These are phyloP conservation scores for Antrozous pallidus DNA, from an alignment of 2,797 vertebrate genomes.

Conservation along the genomic window DNA sequence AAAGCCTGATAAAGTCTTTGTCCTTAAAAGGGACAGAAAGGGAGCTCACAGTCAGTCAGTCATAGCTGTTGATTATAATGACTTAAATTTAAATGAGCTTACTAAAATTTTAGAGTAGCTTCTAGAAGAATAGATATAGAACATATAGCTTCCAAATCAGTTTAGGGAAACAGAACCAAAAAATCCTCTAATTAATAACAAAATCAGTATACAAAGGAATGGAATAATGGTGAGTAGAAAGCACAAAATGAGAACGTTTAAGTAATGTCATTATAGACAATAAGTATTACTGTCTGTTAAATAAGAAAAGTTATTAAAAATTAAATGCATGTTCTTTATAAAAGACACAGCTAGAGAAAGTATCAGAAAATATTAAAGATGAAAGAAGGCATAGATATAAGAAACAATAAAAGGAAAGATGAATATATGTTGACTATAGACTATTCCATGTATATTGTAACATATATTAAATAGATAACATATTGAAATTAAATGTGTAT, in stretches of 20 bases:
- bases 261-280: background rate
- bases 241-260: background rate
- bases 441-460: background rate
- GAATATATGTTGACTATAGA: background rate
- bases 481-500: background rate
- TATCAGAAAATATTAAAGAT: slow-evolving; percentile 32
- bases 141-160: background rate
- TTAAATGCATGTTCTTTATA: background rate
- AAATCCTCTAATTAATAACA: background rate
- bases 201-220: background rate
- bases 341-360: background rate
- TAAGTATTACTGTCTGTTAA: background rate
- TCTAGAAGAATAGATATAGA: background rate
- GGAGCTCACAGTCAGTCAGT: background rate
- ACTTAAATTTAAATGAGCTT: background rate
- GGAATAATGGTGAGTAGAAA: background rate
- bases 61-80: background rate
- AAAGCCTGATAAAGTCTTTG: background rate
- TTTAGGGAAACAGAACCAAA: background rate
- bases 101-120: background rate
- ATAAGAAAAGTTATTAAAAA: background rate
- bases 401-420: background rate
- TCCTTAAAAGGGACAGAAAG: background rate
- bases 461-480: background rate
- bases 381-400: background rate